Percentiles rank a stretch among this genome's conserved stretches.
Conservation (phyloP, 2,113 vertebrate genomes). For the Mesocricetus auratus region DNA sequence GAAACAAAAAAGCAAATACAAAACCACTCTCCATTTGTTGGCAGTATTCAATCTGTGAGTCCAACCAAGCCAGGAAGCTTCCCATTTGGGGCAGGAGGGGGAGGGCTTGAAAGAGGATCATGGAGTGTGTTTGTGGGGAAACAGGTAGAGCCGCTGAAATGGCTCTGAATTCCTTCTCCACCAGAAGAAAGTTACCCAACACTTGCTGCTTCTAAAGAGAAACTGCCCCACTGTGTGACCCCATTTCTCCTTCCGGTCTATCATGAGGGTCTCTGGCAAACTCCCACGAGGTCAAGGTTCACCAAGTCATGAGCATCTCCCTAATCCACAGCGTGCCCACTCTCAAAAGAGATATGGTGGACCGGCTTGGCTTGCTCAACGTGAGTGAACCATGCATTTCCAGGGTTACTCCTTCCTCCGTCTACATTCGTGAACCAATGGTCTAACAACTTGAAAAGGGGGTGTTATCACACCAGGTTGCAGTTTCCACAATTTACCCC, state of each 20-base stretch:
- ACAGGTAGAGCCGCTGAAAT: not conserved
- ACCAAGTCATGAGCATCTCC: not conserved
- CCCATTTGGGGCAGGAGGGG: not conserved
- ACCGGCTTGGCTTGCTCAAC: not conserved
- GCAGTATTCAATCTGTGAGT: not conserved
- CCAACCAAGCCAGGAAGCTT: not conserved
- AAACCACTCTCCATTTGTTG: not conserved
- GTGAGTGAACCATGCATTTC: not conserved
- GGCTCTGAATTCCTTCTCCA: not conserved
- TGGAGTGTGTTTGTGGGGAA: not conserved
- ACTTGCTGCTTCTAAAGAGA: not conserved
- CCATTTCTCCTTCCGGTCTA: not conserved
- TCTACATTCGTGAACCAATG: not conserved
- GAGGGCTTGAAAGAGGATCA: not conserved
- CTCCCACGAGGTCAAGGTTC: not conserved
- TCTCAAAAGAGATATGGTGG: not conserved
- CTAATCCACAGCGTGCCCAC: not conserved
- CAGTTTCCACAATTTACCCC: not conserved
- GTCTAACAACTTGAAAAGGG: not conserved
- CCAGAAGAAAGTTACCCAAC: not conserved
- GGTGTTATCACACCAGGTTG: not conserved
- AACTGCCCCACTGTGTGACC: not conserved
- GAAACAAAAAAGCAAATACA: conserved; percentile 1
- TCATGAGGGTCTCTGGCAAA: not conserved
- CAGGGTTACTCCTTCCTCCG: not conserved